Evolutionary conservation across 2,797 vertebrate species (phyloP).

Genomic region (Carcharodon carcharias): DNA sequence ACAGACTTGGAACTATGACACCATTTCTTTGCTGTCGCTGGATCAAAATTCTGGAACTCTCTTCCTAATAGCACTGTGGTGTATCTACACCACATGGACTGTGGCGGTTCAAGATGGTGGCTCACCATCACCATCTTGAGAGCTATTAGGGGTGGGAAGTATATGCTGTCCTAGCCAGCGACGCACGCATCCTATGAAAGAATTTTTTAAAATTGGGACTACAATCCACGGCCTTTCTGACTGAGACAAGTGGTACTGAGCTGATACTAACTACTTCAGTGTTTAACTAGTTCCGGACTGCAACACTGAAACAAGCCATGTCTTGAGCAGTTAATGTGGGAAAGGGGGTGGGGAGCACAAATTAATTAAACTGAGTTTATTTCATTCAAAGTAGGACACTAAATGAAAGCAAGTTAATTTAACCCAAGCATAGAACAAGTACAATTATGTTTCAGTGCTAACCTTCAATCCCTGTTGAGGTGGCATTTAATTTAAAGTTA

Average conservation of each 20-base stretch:
- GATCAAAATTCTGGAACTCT: no score
- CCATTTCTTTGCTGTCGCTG: no score
- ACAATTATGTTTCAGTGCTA: neutral
- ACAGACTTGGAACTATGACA: no score
- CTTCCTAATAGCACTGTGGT: no score
- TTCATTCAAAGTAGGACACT: neutral
- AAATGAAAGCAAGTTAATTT: neutral
- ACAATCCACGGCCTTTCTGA: neutral
- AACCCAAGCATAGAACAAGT: neutral
- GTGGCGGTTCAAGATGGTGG: no score
- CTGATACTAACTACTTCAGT: neutral
- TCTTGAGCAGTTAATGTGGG: neutral
- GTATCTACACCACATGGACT: no score
- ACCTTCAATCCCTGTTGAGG: neutral
- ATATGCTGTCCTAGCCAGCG: no score
- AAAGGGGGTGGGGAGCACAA: neutral
- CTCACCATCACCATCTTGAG: no score
- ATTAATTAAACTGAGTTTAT: conserved; percentile 2
- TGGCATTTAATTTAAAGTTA: neutral
- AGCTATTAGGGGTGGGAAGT: no score
- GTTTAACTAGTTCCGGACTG: neutral
- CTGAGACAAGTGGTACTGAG: neutral
- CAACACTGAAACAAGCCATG: neutral
- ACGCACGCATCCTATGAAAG: no score
- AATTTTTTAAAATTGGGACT: neutral